Base-by-base conservation (phyloP, 92 coral and sea anemone genomes). In the Zoanthus sociatus region DNA sequence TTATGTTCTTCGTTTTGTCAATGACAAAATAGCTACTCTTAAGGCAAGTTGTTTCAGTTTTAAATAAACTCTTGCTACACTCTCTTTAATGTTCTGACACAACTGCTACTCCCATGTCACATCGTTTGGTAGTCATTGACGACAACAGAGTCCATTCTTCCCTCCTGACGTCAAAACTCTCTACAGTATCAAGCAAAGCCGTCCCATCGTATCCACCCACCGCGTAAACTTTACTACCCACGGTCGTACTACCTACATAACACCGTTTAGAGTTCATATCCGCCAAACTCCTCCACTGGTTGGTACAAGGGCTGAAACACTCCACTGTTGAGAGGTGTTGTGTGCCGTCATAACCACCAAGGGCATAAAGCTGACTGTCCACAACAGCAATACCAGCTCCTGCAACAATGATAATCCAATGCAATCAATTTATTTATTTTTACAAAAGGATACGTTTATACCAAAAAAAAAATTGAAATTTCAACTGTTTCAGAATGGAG, bases 321-420 rank as follows among this genome's bases (percentile, higher is more conserved):
- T 97, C 99, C 54, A 94, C 96, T 21, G 99, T 92, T 16, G 96
- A 84, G n/a, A 97, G 84, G 74, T 97, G 99, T 71, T 97, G 98
- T 12, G 94, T 88, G 53, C 99, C 99, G 73, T 97, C 99, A 61
- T 95, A 97, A 4, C 99, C 99, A 66, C 99, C 99, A 48, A 97
- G 79, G 42, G 97, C 99, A 78, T 87, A 95, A 47, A 97, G 89
- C 83, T 97, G 99, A 69, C 97, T 94, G 69, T 95, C 95, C 46
- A 95, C 91, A n/a, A 92, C 95, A 20, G 98, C 93, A 21, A 97
- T 94, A 3, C 99, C 99, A 77, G 99, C 99, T n/a, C 99, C 99
- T 94, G 79, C 10, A 69, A n/a, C 42, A 4, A 37, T 37, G 37
- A 21, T 21, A 54, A 42, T 12, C 8, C 5, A 42, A 37, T 73